Evolutionary conservation across 1,140 invertebrate genomes (phyloP), one percentile per base, ranked within the genome.

Genomic region (Plectrocnemia conspersa): DNA sequence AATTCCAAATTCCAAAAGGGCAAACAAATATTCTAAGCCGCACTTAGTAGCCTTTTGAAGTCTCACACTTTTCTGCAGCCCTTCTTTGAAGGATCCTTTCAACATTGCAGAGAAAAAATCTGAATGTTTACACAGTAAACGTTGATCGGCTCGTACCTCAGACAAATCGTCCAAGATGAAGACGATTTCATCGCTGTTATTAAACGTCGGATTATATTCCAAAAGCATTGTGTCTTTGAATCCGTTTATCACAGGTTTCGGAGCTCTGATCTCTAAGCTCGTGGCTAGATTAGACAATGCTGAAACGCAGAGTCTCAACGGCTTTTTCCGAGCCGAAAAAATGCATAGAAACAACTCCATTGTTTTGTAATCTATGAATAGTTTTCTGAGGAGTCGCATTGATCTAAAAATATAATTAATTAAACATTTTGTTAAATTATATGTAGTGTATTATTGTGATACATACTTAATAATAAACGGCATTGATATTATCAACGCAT

Each of bases 21-120:
- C 76, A 1, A 79, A 65, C 23, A 79, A 60, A 65, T 75, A 77
- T 63, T 77, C 68, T 1, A 85, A 64, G 1, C 77, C 75, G 9
- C 73, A 71, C 53, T 73, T 77, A 0, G 78, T 72, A 0, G 80
- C 79, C 48, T 83, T 76, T 60, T 71, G 73, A 1, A 84, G 53
- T 10, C 69, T 66, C 0, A 84, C 75, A 48, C 68, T 68, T 32
- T 72, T 73, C 62, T 84, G 77, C 7, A 69, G 68, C 0, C 82
- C 81, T 64, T 86, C 84, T 23, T 76, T 79, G 63, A 86, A 86
- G 18, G 73, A 70, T 1, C 83, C 83, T 54, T 78, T 76, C 1
- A 86, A 68, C 77, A 86, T 80, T 0, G 79, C 79, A 11, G 73
- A 77, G 56, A 86, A 86, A 25, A 77, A 79, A 47, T 82, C 81